Evolutionary conservation across 2,797 vertebrate species (phyloP).

Genomic region (Cheirogaleus major): DNA sequence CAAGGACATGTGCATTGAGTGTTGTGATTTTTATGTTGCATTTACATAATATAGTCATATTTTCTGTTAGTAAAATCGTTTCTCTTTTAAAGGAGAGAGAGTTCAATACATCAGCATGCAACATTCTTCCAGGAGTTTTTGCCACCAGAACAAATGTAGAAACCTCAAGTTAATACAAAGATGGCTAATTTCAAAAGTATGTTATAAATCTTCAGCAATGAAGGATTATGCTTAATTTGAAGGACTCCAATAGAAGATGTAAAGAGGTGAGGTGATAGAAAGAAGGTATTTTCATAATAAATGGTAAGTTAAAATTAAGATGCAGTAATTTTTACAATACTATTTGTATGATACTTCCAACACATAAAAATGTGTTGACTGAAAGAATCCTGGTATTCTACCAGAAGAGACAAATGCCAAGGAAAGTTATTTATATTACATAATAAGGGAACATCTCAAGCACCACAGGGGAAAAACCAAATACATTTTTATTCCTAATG

Average conservation of each 20-base stretch:
- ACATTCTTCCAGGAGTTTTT: neutral
- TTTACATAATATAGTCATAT: neutral
- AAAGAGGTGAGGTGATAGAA: neutral
- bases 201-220: neutral
- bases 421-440: neutral
- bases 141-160: constrained; percentile 18
- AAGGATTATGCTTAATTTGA: neutral
- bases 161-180: neutral
- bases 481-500: neutral
- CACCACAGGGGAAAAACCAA: neutral
- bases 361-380: neutral
- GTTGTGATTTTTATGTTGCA: neutral
- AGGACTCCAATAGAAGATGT: neutral
- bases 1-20: neutral
- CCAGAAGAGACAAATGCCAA: neutral
- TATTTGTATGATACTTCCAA: neutral
- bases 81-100: constrained; percentile 1
- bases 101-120: neutral
- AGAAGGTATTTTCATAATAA: neutral
- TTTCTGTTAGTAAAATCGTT: neutral
- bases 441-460: neutral
- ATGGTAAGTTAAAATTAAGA: neutral
- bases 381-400: neutral
- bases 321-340: neutral
- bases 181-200: neutral